These are phyloP conservation scores for Tortricodes alternella DNA, from an alignment of 2,888 invertebrate genomes.

Conservation along the genomic window DNA sequence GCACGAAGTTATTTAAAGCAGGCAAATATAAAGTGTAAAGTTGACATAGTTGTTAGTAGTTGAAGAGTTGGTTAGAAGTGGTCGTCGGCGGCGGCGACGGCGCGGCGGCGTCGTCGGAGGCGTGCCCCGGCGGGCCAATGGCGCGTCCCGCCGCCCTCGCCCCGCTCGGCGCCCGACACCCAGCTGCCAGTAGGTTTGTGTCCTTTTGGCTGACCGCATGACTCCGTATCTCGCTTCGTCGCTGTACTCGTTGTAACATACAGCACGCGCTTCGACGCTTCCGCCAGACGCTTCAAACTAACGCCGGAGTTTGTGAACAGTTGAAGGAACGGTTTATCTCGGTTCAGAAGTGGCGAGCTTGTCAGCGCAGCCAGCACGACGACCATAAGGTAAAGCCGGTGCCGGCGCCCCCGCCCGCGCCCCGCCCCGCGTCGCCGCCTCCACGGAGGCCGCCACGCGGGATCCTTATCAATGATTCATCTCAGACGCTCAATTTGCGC, in stretches of 20 bases:
- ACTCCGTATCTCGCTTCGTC: constrained; percentile 82
- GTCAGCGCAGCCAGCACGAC: constrained; percentile 48
- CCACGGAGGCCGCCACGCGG: constrained; percentile 52
- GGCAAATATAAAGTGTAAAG: constrained; percentile 38
- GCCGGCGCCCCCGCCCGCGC: constrained; percentile 39
- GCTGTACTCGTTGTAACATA: constrained; percentile 78
- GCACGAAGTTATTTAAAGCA: constrained; percentile 13
- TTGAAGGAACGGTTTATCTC: constrained; percentile 36
- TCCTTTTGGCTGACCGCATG: constrained; percentile 84
- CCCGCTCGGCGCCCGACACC: constrained; percentile 63
- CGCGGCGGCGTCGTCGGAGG: constrained; percentile 65
- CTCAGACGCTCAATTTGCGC: constrained; percentile 50
- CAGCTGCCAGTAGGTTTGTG: constrained; percentile 82
- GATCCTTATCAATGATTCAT: constrained; percentile 54
- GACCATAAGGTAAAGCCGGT: constrained; percentile 26
- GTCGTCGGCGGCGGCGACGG: constrained; percentile 53
- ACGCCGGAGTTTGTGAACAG: constrained; percentile 61
- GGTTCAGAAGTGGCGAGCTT: constrained; percentile 44
- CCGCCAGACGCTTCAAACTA: constrained; percentile 64
- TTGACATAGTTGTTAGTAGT: constrained; percentile 49
- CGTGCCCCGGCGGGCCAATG: constrained; percentile 77
- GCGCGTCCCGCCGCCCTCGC: constrained; percentile 69
- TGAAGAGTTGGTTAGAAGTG: constrained; percentile 47
- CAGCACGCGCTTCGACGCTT: constrained; percentile 75
- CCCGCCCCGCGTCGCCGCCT: constrained; percentile 45